Percentiles rank a stretch among this genome's conserved stretches.
phyloP scores from a whole-genome alignment of 2,888 invertebrate genomes.

The Andrena camellia region DNA sequence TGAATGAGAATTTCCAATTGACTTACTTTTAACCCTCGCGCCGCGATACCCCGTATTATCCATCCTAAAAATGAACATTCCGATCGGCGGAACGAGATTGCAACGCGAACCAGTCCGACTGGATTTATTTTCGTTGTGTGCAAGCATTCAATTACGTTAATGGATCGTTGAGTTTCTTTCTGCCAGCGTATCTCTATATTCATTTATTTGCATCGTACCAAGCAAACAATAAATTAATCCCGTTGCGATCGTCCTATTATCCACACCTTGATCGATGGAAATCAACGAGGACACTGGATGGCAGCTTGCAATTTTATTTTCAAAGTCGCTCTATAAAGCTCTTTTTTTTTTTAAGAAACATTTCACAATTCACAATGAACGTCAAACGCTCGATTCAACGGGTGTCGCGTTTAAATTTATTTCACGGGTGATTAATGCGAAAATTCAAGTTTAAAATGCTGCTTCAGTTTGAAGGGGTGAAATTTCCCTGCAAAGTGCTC shows the following conservation, averaged over 20 bases:
- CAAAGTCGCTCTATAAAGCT: neutral
- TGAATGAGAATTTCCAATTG: neutral
- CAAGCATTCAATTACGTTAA: constrained; percentile 50
- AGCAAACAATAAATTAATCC: constrained; percentile 20
- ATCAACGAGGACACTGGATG: neutral
- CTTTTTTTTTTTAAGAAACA: too few relatives aligned
- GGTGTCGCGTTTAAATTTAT: neutral
- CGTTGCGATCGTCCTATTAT: neutral
- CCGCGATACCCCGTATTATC: constrained; percentile 12
- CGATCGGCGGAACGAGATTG: constrained; percentile 4
- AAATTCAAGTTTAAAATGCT: neutral
- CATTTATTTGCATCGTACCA: constrained; percentile 10
- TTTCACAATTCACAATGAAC: neutral
- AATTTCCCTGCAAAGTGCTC: neutral
- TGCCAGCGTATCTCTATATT: neutral
- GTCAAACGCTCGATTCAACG: neutral
- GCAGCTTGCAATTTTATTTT: neutral
- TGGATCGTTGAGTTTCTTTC: constrained; percentile 40
- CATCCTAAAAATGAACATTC: constrained; percentile 20
- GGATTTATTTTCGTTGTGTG: constrained; percentile 39
- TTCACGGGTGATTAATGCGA: neutral
- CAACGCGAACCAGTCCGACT: constrained; percentile 6
- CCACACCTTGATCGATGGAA: constrained; percentile 30
- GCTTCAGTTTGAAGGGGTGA: neutral
- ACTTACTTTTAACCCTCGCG: neutral